phyloP scores from a whole-genome alignment of 1,140 invertebrate species.

The Ooceraea biroi region DNA sequence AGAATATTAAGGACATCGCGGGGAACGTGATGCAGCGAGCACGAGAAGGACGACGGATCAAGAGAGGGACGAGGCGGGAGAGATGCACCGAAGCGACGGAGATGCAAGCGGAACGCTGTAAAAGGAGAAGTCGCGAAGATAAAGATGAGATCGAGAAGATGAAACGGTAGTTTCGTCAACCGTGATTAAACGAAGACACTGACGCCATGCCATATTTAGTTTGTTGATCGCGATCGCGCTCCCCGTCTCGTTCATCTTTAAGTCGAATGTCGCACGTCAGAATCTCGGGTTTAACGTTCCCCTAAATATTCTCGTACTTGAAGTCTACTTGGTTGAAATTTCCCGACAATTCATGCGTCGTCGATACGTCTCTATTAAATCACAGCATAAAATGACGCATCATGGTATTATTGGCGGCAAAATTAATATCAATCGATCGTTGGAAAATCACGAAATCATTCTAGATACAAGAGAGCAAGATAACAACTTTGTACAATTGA shows the following conservation, averaged over 20 bases:
- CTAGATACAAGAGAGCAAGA: no score
- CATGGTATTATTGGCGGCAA: no score
- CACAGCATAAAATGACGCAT: no score
- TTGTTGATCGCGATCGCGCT: slow-evolving; percentile 52
- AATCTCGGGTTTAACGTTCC: slow-evolving; percentile 1
- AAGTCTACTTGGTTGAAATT: neutral
- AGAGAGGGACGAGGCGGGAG: neutral
- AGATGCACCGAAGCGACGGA: slow-evolving; percentile 43
- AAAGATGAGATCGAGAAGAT: slow-evolving; percentile 55
- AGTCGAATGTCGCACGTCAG: slow-evolving; percentile 9
- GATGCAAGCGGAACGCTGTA: slow-evolving; percentile 13
- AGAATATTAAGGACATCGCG: slow-evolving; percentile 11
- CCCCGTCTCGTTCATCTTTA: slow-evolving; percentile 18
- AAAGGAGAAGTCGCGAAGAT: slow-evolving; percentile 49
- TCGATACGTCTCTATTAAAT: no score
- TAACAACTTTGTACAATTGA: neutral
- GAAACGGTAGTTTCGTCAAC: slow-evolving; percentile 64
- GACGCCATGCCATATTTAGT: slow-evolving; percentile 55
- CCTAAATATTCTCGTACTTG: neutral
- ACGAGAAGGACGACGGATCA: neutral
- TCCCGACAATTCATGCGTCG: neutral
- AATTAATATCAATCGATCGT: no score
- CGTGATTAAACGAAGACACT: slow-evolving; percentile 58
- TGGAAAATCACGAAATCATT: no score
- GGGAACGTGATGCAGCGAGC: slow-evolving; percentile 17